A percentile compares a stretch with the other conserved stretches of the same genome.
phyloP scores from a whole-genome alignment of 2,113 vertebrate genomes.

The Apodemus speciosus region DNA sequence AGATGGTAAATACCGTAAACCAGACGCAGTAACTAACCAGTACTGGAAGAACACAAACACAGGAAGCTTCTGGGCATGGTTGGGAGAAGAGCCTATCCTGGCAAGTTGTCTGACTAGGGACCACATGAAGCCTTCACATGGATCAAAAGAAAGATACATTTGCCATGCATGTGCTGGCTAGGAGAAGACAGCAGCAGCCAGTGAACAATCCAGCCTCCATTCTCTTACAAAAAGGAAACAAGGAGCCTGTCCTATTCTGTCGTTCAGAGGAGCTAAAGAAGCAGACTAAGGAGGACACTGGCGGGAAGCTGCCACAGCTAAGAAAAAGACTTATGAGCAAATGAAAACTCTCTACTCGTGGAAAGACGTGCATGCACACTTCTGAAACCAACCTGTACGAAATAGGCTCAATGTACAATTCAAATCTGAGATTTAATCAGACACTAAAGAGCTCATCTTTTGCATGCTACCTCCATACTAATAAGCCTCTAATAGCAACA shows the following conservation, averaged over 20 bases:
- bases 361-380: not conserved
- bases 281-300: not conserved
- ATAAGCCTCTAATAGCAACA: slow-evolving; percentile 7
- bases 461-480: not conserved
- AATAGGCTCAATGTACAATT: not conserved
- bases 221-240: not conserved
- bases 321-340: not conserved
- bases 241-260: not conserved
- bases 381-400: not conserved
- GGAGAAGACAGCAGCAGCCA: not conserved
- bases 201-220: not conserved
- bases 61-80: not conserved
- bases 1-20: not conserved
- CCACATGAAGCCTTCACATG: not conserved
- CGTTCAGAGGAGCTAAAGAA: not conserved
- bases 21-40: not conserved
- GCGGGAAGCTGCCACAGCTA: not conserved
- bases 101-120: slow-evolving; percentile 26
- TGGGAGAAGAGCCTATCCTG: not conserved
- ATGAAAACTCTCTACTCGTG: not conserved
- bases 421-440: not conserved
- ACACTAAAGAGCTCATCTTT: not conserved
- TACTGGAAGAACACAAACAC: not conserved
- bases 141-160: not conserved
- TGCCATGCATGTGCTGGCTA: not conserved